Conservation (phyloP, 2,888 invertebrate genomes). For the Mythimna ferrago region DNA sequence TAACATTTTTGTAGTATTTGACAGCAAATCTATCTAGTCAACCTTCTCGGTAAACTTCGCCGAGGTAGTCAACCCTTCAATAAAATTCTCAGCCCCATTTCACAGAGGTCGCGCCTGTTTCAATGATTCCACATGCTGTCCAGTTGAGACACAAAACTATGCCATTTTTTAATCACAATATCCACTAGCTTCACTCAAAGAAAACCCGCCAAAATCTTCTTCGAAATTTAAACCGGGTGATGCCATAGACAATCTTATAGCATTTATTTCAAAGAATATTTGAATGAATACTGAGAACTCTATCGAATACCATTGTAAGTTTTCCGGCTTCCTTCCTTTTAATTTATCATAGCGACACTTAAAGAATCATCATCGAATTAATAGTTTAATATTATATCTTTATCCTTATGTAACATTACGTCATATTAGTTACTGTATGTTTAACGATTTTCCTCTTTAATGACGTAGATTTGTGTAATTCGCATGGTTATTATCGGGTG, state of each 20-base stretch:
- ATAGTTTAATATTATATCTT: not conserved
- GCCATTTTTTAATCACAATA: too few species aligned
- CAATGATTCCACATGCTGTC: too few species aligned
- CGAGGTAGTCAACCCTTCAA: too few species aligned
- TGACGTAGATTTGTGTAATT: slow-evolving; percentile 28
- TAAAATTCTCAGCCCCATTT: too few species aligned
- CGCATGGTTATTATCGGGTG: slow-evolving; percentile 8
- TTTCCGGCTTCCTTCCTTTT: slow-evolving; percentile 35
- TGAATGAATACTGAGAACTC: slow-evolving; percentile 8
- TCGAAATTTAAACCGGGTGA: slow-evolving; percentile 14
- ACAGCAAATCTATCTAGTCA: too few species aligned
- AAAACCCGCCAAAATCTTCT: not conserved
- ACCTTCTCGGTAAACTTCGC: too few species aligned
- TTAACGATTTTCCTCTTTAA: slow-evolving; percentile 22
- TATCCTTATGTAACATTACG: slow-evolving; percentile 40
- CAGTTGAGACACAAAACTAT: too few species aligned
- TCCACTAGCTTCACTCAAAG: too few species aligned
- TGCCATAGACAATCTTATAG: not conserved
- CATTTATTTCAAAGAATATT: not conserved
- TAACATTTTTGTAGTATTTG: too few species aligned
- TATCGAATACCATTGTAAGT: not conserved
- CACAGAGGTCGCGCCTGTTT: too few species aligned
- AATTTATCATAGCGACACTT: slow-evolving; percentile 17
- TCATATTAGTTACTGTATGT: slow-evolving; percentile 13
- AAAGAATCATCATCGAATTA: slow-evolving; percentile 24